A percentile compares a stretch with the other conserved stretches of the same genome.
Conservation (phyloP, 2,888 invertebrate species). For the Drosophila lacicola region DNA sequence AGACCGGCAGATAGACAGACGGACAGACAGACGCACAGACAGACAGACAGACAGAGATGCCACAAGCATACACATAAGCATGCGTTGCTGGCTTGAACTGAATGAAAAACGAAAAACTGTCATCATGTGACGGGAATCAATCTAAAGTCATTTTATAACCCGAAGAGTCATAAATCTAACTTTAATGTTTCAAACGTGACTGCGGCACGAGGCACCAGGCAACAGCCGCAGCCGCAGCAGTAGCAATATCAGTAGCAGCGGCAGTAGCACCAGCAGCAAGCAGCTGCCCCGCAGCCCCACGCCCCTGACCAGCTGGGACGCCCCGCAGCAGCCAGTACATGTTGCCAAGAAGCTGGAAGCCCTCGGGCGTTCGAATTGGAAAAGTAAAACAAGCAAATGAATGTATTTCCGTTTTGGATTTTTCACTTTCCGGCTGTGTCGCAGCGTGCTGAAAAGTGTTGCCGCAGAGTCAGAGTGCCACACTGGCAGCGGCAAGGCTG, state of each 20-base stretch:
- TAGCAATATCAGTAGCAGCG: conserved; percentile 3
- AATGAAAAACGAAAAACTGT: conserved; percentile 76
- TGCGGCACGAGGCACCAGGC: conserved; percentile 65
- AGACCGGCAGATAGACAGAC: conserved; percentile 3
- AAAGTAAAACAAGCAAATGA: conserved; percentile 82
- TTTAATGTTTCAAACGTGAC: conserved; percentile 83
- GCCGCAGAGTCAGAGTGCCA: conserved; percentile 42
- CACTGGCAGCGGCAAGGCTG: conserved; percentile 6
- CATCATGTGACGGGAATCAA: conserved; percentile 84
- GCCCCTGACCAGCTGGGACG: conserved; percentile 41
- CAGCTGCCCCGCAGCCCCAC: conserved; percentile 30
- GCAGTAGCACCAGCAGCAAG: neutral
- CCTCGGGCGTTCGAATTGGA: conserved; percentile 73
- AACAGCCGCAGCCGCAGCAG: conserved; percentile 20
- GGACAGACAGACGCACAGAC: conserved; percentile 5
- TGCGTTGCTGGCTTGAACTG: conserved; percentile 45
- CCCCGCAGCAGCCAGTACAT: conserved; percentile 7
- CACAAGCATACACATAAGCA: neutral
- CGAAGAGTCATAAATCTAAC: conserved; percentile 84
- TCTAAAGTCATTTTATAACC: conserved; percentile 84
- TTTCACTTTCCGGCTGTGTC: conserved; percentile 79
- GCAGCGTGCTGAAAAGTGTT: conserved; percentile 63
- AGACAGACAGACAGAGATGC: conserved; percentile 6
- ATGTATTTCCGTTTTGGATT: conserved; percentile 83
- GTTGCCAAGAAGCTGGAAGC: conserved; percentile 34